Evolutionary conservation across 2,113 vertebrate genomes (phyloP), one percentile per base, ranked within the genome.

Genomic region (Ancistrus triradiatus): DNA sequence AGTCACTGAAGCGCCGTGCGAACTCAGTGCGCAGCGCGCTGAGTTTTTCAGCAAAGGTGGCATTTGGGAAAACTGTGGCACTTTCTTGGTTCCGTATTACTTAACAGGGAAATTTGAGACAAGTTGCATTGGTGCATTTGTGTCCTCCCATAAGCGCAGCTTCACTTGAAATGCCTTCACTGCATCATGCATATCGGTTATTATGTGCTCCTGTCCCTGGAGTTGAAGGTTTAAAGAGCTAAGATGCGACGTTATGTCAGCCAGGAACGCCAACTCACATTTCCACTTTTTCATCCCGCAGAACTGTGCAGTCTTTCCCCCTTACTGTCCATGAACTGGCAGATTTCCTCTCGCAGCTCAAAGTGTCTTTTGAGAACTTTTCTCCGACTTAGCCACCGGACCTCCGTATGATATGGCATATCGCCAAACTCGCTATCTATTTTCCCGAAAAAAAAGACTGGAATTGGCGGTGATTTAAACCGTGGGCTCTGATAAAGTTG

Each of bases 101-200:
- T 53, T 68, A 59, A 42, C 59, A 59, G 53, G 5, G 31, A 25
- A 53, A 69, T 69, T 19, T 73, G 38, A n/a, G 27, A 6, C 19
- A 63, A 51, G 58, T 68, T 50, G 17, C 33, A 59, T 27, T 68
- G 64, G n/a, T n/a, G n/a, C n/a, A n/a, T n/a, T n/a, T n/a, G n/a
- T 10, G 25, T 66, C 62, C n/a, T 66, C 56, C 63, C 63, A 66
- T 15, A 51, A 28, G 13, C 37, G 21, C 40, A 44, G 56, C 40
- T 68, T 68, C n/a, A 24, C 33, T 72, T 60, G 18, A 47, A 74
- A 69, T 4, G 60, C 60, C 25, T 48, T 69, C 46, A 73, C 63
- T 33, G 49, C 24, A 37, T 38, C 40, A 17, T 65, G 35, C 51
- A 59, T 53, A 2, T 71, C 69, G 3, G 48, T 53, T 27, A 60